Percentiles rank a stretch among this genome's conserved stretches.
These are phyloP conservation scores for Lycopodina hypogea DNA, from an alignment of 37 sponge, comb jelly and placozoan species.

Conservation along the genomic window DNA sequence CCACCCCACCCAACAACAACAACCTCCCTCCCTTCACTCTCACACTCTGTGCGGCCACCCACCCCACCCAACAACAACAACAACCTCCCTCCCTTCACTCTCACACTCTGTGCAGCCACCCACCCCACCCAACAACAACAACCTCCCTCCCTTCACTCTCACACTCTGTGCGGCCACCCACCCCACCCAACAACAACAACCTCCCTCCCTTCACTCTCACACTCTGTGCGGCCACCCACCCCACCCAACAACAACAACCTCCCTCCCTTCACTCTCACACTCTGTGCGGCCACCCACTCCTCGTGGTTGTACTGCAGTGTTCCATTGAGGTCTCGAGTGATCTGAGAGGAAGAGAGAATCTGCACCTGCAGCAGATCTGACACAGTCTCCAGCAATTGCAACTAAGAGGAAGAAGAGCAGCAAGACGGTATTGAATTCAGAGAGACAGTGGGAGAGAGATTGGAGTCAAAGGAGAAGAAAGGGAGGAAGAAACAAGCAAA, in stretches of 20 bases:
- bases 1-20: too few relatives aligned
- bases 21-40: neutral
- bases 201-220: neutral
- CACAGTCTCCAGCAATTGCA: slow-evolving; percentile 34
- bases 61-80: neutral
- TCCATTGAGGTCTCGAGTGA: slow-evolving; percentile 64
- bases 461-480: neutral
- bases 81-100: neutral
- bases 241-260: neutral
- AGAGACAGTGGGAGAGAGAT: neutral
- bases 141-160: neutral
- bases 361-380: slow-evolving; percentile 53
- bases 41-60: neutral
- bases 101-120: neutral
- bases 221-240: neutral
- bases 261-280: slow-evolving; percentile 22
- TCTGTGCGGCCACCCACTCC: slow-evolving; percentile 59
- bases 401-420: slow-evolving; percentile 11
- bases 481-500: neutral
- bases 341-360: slow-evolving; percentile 32
- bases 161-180: neutral
- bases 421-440: neutral
- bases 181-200: neutral
- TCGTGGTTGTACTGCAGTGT: slow-evolving; percentile 62
- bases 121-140: neutral